Conservation (phyloP, 2,888 invertebrate genomes). For the Mechanitis mazaeus region DNA sequence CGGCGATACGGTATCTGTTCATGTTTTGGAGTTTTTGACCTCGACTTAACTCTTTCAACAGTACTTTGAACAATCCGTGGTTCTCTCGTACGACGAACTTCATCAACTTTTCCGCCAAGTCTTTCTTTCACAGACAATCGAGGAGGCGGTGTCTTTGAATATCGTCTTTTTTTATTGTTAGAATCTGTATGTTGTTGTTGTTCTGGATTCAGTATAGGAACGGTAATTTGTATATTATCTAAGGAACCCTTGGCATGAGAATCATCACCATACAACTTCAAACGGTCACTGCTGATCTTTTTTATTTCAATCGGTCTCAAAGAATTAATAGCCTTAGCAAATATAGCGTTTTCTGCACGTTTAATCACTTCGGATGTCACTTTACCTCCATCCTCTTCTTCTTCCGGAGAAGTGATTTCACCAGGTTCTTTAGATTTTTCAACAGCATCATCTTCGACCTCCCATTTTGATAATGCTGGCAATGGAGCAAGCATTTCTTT, state of each 20-base stretch:
- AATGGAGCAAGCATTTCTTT: conserved; percentile 83
- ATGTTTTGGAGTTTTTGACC: conserved; percentile 70
- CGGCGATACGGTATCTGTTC: conserved; percentile 64
- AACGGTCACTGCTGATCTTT: conserved; percentile 82
- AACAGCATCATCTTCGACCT: conserved; percentile 79
- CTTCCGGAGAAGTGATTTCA: conserved; percentile 66
- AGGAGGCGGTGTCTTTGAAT: conserved; percentile 76
- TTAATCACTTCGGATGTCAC: conserved; percentile 92
- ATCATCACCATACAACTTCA: conserved; percentile 79
- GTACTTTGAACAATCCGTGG: conserved; percentile 73
- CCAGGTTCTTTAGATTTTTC: conserved; percentile 67
- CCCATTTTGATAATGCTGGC: conserved; percentile 93
- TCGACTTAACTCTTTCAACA: conserved; percentile 73
- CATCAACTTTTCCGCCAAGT: conserved; percentile 85
- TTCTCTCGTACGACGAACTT: conserved; percentile 71
- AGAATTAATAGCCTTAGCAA: conserved; percentile 91
- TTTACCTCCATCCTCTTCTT: conserved; percentile 78
- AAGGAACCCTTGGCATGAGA: conserved; percentile 52
- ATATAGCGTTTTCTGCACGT: conserved; percentile 93
- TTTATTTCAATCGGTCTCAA: conserved; percentile 86
- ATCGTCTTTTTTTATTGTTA: conserved; percentile 61
- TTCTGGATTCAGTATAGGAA: conserved; percentile 58
- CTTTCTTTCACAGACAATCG: conserved; percentile 87
- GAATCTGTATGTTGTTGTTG: conserved; percentile 69
- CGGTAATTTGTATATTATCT: conserved; percentile 75